Conservation (phyloP, 2,888 invertebrate species). For the Agonum fuliginosum region DNA sequence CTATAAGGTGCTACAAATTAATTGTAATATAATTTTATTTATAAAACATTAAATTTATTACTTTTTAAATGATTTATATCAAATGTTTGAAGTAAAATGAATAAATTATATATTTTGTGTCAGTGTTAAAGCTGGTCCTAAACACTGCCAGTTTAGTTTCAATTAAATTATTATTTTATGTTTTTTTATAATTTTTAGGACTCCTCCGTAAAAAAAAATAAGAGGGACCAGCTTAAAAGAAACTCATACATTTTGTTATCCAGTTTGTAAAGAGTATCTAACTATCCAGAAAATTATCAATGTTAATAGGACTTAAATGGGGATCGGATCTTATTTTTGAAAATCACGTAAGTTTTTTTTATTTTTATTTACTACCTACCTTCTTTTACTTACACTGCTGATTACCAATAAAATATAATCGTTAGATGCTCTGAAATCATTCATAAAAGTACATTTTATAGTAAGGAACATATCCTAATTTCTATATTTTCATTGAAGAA, state of each 20-base stretch:
- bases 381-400: too few species aligned
- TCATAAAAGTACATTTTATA: conserved; percentile 50
- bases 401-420: too few species aligned
- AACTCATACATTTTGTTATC: conserved; percentile 14
- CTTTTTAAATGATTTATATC: too few species aligned
- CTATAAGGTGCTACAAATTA: conserved; percentile 46
- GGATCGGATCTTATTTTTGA: neutral
- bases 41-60: neutral
- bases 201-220: conserved; percentile 31
- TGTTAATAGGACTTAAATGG: neutral
- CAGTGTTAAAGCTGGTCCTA: conserved; percentile 52
- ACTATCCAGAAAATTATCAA: neutral
- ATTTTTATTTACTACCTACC: too few species aligned
- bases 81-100: too few species aligned
- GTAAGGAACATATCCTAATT: conserved; percentile 54
- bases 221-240: conserved; percentile 51
- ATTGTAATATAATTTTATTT: conserved; percentile 10
- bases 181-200: conserved; percentile 19
- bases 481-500: conserved; percentile 51
- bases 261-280: conserved; percentile 25
- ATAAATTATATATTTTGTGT: neutral
- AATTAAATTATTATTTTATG: neutral
- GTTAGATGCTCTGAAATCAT: conserved; percentile 48
- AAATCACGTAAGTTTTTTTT: neutral
- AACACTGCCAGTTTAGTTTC: conserved; percentile 49